Evolutionary conservation across 2,113 vertebrate species (phyloP).

Genomic region (Vulpes lagopus): DNA sequence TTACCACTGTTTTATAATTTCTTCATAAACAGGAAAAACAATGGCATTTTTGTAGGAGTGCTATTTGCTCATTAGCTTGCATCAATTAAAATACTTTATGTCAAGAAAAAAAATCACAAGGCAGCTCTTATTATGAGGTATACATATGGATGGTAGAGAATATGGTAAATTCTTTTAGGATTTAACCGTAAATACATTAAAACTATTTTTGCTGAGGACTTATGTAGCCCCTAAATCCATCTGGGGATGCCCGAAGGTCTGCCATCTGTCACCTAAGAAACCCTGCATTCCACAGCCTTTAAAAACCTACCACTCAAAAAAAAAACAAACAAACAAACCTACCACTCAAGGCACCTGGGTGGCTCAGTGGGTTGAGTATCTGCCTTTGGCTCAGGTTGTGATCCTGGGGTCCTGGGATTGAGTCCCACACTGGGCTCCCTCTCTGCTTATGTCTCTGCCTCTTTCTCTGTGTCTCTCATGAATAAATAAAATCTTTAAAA

Average conservation of each 20-base stretch:
- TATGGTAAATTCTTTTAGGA: background rate
- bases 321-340: background rate
- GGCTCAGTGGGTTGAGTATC: too few relatives aligned
- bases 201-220: slow-evolving; percentile 41
- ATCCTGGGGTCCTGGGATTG: too few relatives aligned
- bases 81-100: slow-evolving; percentile 51
- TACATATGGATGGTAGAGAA: background rate
- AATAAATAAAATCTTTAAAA: background rate
- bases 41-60: background rate
- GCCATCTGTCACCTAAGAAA: slow-evolving; percentile 8
- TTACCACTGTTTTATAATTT: background rate
- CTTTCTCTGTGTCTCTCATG: too few relatives aligned
- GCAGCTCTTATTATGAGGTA: slow-evolving; percentile 24
- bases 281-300: background rate
- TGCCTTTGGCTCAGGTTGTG: too few relatives aligned
- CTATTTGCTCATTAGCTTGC: background rate
- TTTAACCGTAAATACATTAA: slow-evolving; percentile 59
- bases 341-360: background rate
- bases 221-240: background rate
- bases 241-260: background rate
- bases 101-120: background rate
- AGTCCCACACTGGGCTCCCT: too few relatives aligned
- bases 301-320: background rate
- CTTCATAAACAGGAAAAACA: slow-evolving; percentile 6
- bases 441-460: too few relatives aligned